A percentile compares a stretch with the other conserved stretches of the same genome.
Conservation (phyloP, 2,113 vertebrate genomes). For the Hydropotes inermis region DNA sequence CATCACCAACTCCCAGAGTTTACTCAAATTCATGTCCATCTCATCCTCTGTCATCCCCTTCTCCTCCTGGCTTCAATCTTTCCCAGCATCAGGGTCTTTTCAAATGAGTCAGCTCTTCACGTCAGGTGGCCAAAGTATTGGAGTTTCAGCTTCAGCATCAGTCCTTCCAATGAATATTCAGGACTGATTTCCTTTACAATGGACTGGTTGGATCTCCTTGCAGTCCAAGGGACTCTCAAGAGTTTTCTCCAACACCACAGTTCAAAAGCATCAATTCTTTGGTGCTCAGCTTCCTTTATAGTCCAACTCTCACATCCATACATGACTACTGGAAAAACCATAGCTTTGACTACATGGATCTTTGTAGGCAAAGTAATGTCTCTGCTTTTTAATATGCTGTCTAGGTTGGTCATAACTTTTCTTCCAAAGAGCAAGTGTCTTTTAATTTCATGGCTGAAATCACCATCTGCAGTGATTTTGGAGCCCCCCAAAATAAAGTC, state of each 20-base stretch:
- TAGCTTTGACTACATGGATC: not conserved
- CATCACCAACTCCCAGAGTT: fast-evolving
- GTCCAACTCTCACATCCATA: not conserved
- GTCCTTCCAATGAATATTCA: not conserved
- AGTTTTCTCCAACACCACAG: not conserved
- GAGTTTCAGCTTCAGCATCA: not conserved
- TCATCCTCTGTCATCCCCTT: not conserved
- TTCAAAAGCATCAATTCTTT: not conserved
- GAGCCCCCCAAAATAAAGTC: not conserved
- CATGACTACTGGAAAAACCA: not conserved
- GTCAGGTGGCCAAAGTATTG: not conserved
- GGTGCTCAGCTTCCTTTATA: not conserved
- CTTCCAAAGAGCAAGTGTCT: not conserved
- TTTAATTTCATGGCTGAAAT: not conserved
- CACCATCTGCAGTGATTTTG: not conserved
- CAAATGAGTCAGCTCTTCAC: not conserved
- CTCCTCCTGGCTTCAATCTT: not conserved
- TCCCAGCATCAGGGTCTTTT: not conserved
- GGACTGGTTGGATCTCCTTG: not conserved
- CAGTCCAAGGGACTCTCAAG: not conserved
- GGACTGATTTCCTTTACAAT: not conserved
- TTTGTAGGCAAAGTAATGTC: not conserved
- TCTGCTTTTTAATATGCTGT: not conserved
- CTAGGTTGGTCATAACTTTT: not conserved
- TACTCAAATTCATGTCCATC: not conserved